Evolutionary conservation across 1,140 invertebrate genomes (phyloP), one percentile per base, ranked within the genome.

Genomic region (Dinoponera quadriceps): DNA sequence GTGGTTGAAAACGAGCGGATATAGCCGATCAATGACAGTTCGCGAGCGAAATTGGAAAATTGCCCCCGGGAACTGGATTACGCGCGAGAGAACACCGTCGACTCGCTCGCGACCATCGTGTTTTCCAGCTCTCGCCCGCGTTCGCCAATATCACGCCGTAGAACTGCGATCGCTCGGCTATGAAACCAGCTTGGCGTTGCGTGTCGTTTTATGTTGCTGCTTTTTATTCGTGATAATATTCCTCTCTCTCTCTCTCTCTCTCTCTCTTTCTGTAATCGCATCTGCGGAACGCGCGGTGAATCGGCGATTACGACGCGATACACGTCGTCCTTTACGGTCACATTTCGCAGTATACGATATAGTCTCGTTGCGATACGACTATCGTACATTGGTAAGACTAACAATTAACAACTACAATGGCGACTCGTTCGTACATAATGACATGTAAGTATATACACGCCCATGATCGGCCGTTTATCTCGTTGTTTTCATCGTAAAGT

Each of bases 181-280:
- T 29, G 25, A 75, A 75, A 74, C 48, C 57, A 74, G 44, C 38
- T 49, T 49, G 38, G 38, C 22, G 68, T 57, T 54, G 51, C 49
- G 13, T 48, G 22, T 62, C 33, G 38, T 74, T 74, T 73, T 60
- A 44, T 20, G 22, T 44, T 25, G 54, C 71, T 0, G 33, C 71
- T 59, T 73, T 73, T 74, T 62, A 74, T 74, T 60, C 71, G 33
- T 74, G 38, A 44, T 44, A 44, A 59, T n/a, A 44, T 74, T 44
- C 33, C 71, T n/a, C 38, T 59, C 54, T 44, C 33, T n/a, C 33
- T 3, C 7, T 5, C 3, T 44, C 38, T 3, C 38, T 3, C 38
- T 3, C 7, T 3, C 7, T 7, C 2, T 7, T 33, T 7, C 7
- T 7, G 38, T 16, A 57, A 57, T 73, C 57, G 14, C 54, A 48